A percentile compares a stretch with the other conserved stretches of the same genome.
Conservation (phyloP, 35 echinoderm and acorn worm species). For the Ophioderma brevispina region DNA sequence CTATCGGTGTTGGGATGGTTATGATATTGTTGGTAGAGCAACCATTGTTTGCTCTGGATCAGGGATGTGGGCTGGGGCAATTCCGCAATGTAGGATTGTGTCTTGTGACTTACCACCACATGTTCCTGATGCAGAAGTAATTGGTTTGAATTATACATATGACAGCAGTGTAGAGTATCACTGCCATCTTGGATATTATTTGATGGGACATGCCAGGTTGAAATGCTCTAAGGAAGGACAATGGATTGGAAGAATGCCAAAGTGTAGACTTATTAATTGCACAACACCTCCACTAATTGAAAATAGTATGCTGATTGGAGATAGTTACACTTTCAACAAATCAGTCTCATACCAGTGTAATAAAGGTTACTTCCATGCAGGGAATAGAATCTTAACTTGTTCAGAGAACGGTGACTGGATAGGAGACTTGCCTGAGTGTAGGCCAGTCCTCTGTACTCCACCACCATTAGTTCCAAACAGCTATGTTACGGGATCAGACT, state of each 20-base stretch:
- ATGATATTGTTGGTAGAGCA: slow-evolving; percentile 6
- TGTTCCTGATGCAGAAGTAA: slow-evolving; percentile 35
- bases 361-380: slow-evolving; percentile 20
- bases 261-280: slow-evolving; percentile 46
- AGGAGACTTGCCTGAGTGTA: slow-evolving; percentile 24
- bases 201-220: background rate
- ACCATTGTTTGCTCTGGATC: slow-evolving; percentile 4
- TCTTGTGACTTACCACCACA: slow-evolving; percentile 50
- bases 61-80: slow-evolving; percentile 15
- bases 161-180: slow-evolving; percentile 29
- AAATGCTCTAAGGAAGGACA: slow-evolving; percentile 38
- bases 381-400: slow-evolving; percentile 6
- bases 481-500: background rate
- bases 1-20: slow-evolving; percentile 32
- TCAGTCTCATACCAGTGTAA: slow-evolving; percentile 51
- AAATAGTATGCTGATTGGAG: background rate
- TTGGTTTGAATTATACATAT: slow-evolving; percentile 21
- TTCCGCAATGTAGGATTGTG: slow-evolving; percentile 39
- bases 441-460: slow-evolving; percentile 39
- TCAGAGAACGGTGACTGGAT: slow-evolving; percentile 40
- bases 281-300: background rate
- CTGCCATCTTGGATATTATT: slow-evolving; percentile 64
- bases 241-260: slow-evolving; percentile 39
- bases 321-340: slow-evolving; percentile 44
- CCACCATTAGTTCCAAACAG: slow-evolving; percentile 23